Evolutionary conservation across 2,113 vertebrate genomes (phyloP), one percentile per base, ranked within the genome.

Genomic region (Anthoscopus minutus): DNA sequence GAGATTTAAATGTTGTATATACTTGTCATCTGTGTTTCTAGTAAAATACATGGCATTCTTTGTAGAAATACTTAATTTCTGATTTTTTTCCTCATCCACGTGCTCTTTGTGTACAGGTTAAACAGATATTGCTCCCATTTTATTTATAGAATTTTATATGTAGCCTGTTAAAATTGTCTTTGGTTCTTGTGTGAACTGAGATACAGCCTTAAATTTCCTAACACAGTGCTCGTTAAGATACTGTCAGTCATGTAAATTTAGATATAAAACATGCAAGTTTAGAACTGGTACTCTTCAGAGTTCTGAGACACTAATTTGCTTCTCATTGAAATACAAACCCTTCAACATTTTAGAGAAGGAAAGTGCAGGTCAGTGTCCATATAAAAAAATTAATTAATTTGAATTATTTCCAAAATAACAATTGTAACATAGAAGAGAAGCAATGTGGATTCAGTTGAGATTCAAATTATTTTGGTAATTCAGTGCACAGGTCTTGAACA

Each of bases 121-220:
- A 97, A 92, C 72, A 97, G 74, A 95, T 72, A 92, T 74, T 78
- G 35, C 58, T 92, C 72, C 69, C 72, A 6, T 74, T 91, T 95
- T 96, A 86, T 96, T 96, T 95, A 83, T 64, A 91, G 67, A 92
- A 33, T 93, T 93, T 92, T 95, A 83, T 94, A 93, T 7, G 0
- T 84, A 79, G 62, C 74, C 37, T 86, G 42, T 94, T 95, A 53
- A 89, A 88, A 40, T 93, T 77, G 25, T 57, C 37, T 23, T 82
- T 89, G 74, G 40, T 80, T 93, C 50, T 81, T 79, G 45, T 61
- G 50, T 74, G 81, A 95, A 96, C 86, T 93, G 93, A 96, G 66
- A 96, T 97, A 97, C 97, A 95, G 98, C 97, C 98, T 98, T 98
- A 98, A 86, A 79, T 91, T 95, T 81, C 84, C 13, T 48, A 33